Evolutionary conservation across 1,140 invertebrate genomes (phyloP).

Genomic region (Pseudomyrmex sp.): DNA sequence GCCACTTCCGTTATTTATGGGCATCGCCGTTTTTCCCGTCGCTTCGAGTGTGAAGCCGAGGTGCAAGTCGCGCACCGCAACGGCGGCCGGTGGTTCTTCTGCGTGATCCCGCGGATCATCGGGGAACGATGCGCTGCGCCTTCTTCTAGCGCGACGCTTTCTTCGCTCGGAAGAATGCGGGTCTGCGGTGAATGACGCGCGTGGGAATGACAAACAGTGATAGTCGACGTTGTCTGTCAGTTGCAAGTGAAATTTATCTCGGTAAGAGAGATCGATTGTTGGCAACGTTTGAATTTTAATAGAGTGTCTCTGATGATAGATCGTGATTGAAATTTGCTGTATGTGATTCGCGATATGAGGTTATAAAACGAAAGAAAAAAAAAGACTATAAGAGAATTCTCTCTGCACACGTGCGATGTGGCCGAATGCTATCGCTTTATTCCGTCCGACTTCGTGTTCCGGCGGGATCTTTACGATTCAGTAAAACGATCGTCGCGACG

Average conservation of each 20-base stretch:
- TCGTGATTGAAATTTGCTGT: not conserved
- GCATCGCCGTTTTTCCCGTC: constrained; percentile 1
- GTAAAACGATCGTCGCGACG: constrained; percentile 57
- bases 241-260: constrained; percentile 31
- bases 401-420: not conserved
- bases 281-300: not conserved
- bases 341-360: not conserved
- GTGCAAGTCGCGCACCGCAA: not conserved
- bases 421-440: constrained; percentile 26
- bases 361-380: constrained; percentile 27
- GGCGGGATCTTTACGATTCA: constrained; percentile 63
- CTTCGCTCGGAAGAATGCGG: constrained; percentile 24
- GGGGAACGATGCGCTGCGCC: not conserved
- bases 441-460: constrained; percentile 21
- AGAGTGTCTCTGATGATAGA: not conserved
- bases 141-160: constrained; percentile 45
- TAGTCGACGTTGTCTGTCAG: not conserved
- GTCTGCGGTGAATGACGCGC: not conserved
- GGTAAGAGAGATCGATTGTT: not conserved
- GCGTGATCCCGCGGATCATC: constrained; percentile 25
- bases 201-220: constrained; percentile 29
- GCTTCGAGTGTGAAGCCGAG: not conserved
- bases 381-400: not conserved
- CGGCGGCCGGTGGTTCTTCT: constrained; percentile 13
- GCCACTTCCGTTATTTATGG: constrained; percentile 61